Percentiles rank a stretch among this genome's conserved stretches.
These are phyloP conservation scores for Columba janthina DNA, from an alignment of 2,113 vertebrate genomes.

Conservation along the genomic window DNA sequence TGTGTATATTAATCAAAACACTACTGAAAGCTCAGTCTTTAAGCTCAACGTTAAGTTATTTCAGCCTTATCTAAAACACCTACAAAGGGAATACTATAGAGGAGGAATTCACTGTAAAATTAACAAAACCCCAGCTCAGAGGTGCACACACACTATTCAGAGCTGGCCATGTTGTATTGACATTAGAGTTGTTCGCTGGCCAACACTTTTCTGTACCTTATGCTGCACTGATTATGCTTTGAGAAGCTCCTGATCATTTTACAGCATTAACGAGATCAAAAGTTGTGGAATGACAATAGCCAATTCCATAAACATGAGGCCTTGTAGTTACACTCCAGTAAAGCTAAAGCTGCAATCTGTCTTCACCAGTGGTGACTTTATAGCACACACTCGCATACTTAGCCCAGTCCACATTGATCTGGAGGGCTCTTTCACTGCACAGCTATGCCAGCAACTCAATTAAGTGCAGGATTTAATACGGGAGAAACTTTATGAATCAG, in stretches of 20 bases:
- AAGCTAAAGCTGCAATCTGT: not conserved
- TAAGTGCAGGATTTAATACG: constrained; percentile 19
- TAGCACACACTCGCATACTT: not conserved
- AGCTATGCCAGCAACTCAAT: not conserved
- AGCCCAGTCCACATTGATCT: not conserved
- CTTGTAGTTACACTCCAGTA: not conserved
- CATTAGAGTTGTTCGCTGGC: not conserved
- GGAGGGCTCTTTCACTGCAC: not conserved
- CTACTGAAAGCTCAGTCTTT: not conserved
- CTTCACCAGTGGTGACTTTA: not conserved
- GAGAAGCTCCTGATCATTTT: not conserved
- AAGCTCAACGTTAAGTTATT: not conserved
- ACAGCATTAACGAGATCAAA: not conserved
- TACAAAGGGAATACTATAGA: not conserved
- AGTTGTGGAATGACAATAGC: not conserved
- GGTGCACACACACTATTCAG: not conserved
- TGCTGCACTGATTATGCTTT: not conserved
- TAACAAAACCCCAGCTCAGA: not conserved
- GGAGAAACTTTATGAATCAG: constrained; percentile 46
- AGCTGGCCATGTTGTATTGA: not conserved
- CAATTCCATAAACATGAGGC: not conserved
- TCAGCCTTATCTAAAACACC: not conserved
- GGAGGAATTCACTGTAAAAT: not conserved
- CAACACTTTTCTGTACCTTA: not conserved
- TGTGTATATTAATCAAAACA: not conserved